phyloP scores from a whole-genome alignment of 1,140 invertebrate genomes.

The Calliphora vicina region DNA sequence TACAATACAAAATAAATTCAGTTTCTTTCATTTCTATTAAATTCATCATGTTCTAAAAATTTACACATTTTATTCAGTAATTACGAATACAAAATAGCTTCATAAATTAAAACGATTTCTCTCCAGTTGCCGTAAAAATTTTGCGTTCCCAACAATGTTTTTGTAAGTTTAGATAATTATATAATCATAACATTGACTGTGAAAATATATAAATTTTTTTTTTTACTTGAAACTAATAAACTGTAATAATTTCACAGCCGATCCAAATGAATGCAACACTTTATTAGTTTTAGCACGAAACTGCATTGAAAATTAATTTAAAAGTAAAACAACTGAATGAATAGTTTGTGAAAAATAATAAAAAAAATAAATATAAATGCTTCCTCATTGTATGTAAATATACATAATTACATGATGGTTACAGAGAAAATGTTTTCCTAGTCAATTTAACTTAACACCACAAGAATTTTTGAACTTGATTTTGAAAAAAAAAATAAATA shows the following conservation, averaged over 20 bases:
- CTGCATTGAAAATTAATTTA: not conserved
- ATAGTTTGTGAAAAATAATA: not conserved
- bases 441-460: not conserved
- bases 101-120: not conserved
- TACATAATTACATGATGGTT: not conserved
- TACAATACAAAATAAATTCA: too few species aligned
- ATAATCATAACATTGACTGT: not conserved
- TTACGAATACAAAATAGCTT: not conserved
- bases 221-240: too few species aligned
- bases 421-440: not conserved
- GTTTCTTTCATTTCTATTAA: too few species aligned
- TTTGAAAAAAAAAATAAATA: not conserved
- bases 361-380: not conserved
- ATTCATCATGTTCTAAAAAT: too few species aligned
- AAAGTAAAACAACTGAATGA: too few species aligned
- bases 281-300: not conserved
- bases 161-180: too few species aligned
- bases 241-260: not conserved
- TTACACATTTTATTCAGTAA: too few species aligned
- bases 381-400: conserved; percentile 8
- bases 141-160: not conserved
- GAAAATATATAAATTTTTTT: not conserved
- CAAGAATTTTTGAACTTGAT: not conserved
- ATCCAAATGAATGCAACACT: not conserved
- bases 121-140: too few species aligned